phyloP scores from a whole-genome alignment of 1,140 invertebrate species.

The Apocrypta bakeri region DNA sequence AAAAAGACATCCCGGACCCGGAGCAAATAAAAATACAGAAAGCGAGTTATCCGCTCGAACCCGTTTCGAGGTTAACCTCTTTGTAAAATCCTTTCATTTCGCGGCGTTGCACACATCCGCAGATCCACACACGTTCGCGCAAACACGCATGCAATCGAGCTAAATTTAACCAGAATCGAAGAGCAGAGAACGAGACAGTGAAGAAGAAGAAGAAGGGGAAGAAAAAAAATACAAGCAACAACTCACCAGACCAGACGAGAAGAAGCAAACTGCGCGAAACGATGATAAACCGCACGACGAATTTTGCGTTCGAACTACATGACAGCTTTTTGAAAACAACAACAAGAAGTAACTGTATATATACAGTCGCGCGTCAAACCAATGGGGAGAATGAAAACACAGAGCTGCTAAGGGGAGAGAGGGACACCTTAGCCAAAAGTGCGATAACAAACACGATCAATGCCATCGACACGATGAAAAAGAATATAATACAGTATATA shows the following conservation, averaged over 20 bases:
- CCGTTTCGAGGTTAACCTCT: slow-evolving; percentile 43
- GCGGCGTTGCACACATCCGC: background rate
- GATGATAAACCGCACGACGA: background rate
- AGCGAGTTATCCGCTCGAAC: background rate
- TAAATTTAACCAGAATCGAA: background rate
- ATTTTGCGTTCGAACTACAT: background rate
- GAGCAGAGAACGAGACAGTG: background rate
- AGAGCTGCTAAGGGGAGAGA: background rate
- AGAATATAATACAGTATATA: background rate
- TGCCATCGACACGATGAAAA: background rate
- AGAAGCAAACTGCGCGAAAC: background rate
- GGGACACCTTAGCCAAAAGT: background rate
- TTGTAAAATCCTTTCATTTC: slow-evolving; percentile 32
- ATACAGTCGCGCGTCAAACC: no score
- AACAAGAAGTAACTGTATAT: no score
- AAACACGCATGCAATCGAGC: background rate
- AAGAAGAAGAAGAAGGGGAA: background rate
- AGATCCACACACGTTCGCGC: background rate
- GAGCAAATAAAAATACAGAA: background rate
- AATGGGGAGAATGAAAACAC: background rate
- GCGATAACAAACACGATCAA: background rate
- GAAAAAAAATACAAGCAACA: background rate
- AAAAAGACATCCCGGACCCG: no score
- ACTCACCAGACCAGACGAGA: background rate
- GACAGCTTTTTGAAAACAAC: background rate